Evolutionary conservation across 2,113 vertebrate species (phyloP).

Genomic region (Dicentrarchus labrax): DNA sequence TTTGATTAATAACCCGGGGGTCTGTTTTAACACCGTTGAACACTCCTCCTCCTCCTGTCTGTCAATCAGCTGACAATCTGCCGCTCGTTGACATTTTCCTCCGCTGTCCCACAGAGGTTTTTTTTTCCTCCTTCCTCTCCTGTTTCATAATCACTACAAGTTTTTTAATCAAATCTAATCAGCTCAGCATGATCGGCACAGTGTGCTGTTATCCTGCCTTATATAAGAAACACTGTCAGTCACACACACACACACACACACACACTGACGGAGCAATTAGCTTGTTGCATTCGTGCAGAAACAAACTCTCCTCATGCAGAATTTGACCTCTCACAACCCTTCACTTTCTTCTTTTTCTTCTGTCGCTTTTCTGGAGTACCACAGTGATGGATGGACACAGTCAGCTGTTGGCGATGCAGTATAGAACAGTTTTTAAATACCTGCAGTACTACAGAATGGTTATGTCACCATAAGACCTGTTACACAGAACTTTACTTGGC

Average conservation of each 20-base stretch:
- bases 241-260: neutral
- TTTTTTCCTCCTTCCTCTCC: slow-evolving; percentile 24
- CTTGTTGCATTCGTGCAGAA: neutral
- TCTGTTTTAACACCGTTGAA: neutral
- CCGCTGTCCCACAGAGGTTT: slow-evolving; percentile 6
- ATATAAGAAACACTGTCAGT: slow-evolving; percentile 41
- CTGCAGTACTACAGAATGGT: no score
- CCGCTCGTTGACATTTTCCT: slow-evolving; percentile 18
- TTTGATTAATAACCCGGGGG: no score
- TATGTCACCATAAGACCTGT: no score
- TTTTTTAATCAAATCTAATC: slow-evolving; percentile 74
- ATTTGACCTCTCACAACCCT: no score
- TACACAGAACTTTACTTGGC: no score
- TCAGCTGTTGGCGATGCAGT: no score
- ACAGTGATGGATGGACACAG: no score
- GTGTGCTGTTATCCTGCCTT: slow-evolving; percentile 47
- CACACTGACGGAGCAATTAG: neutral
- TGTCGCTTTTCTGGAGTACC: no score
- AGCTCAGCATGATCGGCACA: slow-evolving; percentile 57
- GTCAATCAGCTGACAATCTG: no score
- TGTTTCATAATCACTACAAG: slow-evolving; percentile 52
- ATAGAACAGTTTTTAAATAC: no score
- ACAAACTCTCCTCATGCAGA: neutral
- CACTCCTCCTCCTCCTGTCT: neutral
- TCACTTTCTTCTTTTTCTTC: no score